Evolutionary conservation across 2,113 vertebrate genomes (phyloP), one percentile per base, ranked within the genome.

Genomic region (Ardeotis arabs): DNA sequence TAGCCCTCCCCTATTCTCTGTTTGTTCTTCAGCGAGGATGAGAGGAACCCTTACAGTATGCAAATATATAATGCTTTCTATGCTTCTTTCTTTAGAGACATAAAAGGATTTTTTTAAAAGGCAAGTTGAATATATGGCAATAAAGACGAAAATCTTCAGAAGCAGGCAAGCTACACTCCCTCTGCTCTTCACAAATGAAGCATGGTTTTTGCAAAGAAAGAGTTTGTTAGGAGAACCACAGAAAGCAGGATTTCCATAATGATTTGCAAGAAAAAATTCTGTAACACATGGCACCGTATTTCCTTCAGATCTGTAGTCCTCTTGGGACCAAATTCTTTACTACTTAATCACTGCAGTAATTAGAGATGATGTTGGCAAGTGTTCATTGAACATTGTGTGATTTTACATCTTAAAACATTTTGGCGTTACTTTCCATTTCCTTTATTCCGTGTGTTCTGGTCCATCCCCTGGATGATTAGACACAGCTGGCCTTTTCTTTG

Each of bases 311-410:
- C 95, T 94, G 89, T 68, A 92, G 82, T 78, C 68, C 97, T 72
- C 90, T 70, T 92, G 96, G 96, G 96, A 97, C 82, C 68, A 79
- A 94, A 70, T 96, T 95, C 97, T 97, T 96, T 96, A 95, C 95
- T 96, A 93, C 81, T 97, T 97, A 96, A 97, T 97, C 97, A 94
- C 90, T 96, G 92, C 59, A 82, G 96, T 98, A 97, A 98, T 98
- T 97, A 97, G 95, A 97, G 92, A 96, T 89, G 77, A 95, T 91
- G 88, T 90, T 96, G 96, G 96, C 96, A 96, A 91, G 82, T 87
- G 84, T 90, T 96, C 81, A 86, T 88, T 83, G 84, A 97, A 88
- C 6, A 9, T 78, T 80, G 89, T 89, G 95, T 95, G 76, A 58
- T 84, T 93, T 94, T 94, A 90, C 92, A 95, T 93, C 87, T 87